Evolutionary conservation across 2,888 invertebrate species (phyloP).

Genomic region (Drosophila aldrichi): DNA sequence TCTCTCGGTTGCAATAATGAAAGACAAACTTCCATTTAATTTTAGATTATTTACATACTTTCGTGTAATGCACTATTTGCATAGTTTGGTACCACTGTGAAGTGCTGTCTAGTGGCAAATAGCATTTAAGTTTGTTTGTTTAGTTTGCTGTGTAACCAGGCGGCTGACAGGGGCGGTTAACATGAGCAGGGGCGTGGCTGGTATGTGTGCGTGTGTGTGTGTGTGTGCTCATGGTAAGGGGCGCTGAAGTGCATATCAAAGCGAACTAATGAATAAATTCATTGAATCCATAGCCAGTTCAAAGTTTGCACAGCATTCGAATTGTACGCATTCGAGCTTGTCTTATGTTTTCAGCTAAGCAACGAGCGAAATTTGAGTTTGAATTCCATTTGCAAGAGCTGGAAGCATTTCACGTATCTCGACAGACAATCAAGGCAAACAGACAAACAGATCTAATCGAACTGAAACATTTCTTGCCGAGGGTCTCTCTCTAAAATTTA

Average conservation of each 20-base stretch:
- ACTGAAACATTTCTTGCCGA: slow-evolving; percentile 29
- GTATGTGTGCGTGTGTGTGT: background rate
- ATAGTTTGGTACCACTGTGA: slow-evolving; percentile 36
- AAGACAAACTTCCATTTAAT: background rate
- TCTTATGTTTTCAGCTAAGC: slow-evolving; percentile 32
- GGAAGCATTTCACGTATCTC: slow-evolving; percentile 37
- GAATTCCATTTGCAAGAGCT: slow-evolving; percentile 35
- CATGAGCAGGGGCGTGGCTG: slow-evolving; percentile 18
- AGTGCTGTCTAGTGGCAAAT: slow-evolving; percentile 54
- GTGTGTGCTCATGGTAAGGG: background rate
- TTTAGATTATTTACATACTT: background rate
- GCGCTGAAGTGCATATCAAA: slow-evolving; percentile 68
- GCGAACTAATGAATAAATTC: slow-evolving; percentile 79
- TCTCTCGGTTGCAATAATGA: too few species aligned
- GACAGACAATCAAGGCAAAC: slow-evolving; percentile 46
- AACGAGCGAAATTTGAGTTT: slow-evolving; percentile 17
- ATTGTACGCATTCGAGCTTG: slow-evolving; percentile 18
- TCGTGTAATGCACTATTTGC: background rate
- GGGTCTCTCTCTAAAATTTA: slow-evolving; percentile 50
- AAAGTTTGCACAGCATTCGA: slow-evolving; percentile 70
- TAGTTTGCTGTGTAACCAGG: slow-evolving; percentile 51
- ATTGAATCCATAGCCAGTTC: slow-evolving; percentile 68
- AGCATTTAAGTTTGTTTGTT: slow-evolving; percentile 73
- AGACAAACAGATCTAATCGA: slow-evolving; percentile 34
- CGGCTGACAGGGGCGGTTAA: slow-evolving; percentile 8